phyloP scores from a whole-genome alignment of 2,797 vertebrate species.

The Buphagus erythrorhynchus region DNA sequence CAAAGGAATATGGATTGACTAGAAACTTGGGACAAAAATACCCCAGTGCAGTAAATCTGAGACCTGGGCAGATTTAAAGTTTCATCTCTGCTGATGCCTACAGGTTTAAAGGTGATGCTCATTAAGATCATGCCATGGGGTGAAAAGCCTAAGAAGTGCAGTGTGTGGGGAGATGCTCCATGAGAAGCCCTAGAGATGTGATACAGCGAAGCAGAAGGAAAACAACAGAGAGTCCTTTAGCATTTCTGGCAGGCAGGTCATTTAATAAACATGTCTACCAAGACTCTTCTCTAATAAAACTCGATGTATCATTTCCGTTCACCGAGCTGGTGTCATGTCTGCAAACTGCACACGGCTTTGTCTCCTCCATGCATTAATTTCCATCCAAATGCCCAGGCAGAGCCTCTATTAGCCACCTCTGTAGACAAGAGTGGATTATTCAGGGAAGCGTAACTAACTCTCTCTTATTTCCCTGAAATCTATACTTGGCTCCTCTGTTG shows the following conservation, averaged over 20 bases:
- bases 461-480: constrained; percentile 36
- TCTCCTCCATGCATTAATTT: constrained; percentile 36
- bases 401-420: constrained; percentile 5
- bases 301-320: not conserved
- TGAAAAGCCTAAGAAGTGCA: not conserved
- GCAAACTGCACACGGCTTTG: constrained; percentile 7
- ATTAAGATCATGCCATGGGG: not conserved
- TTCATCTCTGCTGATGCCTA: not conserved
- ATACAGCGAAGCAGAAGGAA: not conserved
- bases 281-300: constrained; percentile 12
- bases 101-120: not conserved
- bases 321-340: not conserved
- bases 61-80: not conserved
- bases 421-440: constrained; percentile 34
- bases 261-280: not conserved
- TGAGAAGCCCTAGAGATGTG: not conserved
- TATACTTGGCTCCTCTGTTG: not conserved
- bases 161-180: not conserved
- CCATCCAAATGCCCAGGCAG: constrained; percentile 36
- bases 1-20: not conserved
- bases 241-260: not conserved
- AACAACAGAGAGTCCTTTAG: not conserved
- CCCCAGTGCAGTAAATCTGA: not conserved
- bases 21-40: not conserved
- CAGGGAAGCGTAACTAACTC: constrained; percentile 17